phyloP scores from a whole-genome alignment of 92 coral and sea anemone species.

The Bergia sp. region DNA sequence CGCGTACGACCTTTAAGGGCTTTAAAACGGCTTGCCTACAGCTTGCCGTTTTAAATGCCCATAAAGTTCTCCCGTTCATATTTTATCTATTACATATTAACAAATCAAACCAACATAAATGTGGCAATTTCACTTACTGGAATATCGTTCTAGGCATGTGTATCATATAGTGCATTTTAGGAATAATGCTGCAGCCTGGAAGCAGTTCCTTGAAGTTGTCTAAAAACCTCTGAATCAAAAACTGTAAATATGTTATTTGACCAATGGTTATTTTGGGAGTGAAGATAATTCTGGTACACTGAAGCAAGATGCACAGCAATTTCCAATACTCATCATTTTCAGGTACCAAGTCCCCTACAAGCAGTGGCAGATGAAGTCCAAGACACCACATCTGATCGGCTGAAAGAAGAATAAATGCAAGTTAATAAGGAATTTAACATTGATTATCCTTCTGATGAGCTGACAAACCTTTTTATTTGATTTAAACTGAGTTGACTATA shows the following conservation, averaged over 20 bases:
- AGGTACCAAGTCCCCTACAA: slow-evolving; percentile 51
- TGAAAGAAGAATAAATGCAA: slow-evolving; percentile 36
- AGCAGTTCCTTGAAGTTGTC: slow-evolving; percentile 53
- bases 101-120: slow-evolving; percentile 22
- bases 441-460: slow-evolving; percentile 24
- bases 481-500: slow-evolving; percentile 23
- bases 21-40: too few relatives aligned
- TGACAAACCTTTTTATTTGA: slow-evolving; percentile 18
- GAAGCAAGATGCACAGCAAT: slow-evolving; percentile 58
- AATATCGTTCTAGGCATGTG: slow-evolving; percentile 73
- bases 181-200: slow-evolving; percentile 63
- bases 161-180: slow-evolving; percentile 76
- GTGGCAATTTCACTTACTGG: slow-evolving; percentile 54
- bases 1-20: too few relatives aligned
- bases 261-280: slow-evolving; percentile 55
- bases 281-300: slow-evolving; percentile 63
- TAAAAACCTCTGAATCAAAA: slow-evolving; percentile 64
- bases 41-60: too few relatives aligned
- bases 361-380: slow-evolving; percentile 60
- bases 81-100: not conserved
- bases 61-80: too few relatives aligned
- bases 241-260: slow-evolving; percentile 64
- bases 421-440: slow-evolving; percentile 9
- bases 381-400: slow-evolving; percentile 89
- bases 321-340: slow-evolving; percentile 75